These are phyloP conservation scores for Glaucopsyche alexis DNA, from an alignment of 2,888 invertebrate species.

Conservation along the genomic window DNA sequence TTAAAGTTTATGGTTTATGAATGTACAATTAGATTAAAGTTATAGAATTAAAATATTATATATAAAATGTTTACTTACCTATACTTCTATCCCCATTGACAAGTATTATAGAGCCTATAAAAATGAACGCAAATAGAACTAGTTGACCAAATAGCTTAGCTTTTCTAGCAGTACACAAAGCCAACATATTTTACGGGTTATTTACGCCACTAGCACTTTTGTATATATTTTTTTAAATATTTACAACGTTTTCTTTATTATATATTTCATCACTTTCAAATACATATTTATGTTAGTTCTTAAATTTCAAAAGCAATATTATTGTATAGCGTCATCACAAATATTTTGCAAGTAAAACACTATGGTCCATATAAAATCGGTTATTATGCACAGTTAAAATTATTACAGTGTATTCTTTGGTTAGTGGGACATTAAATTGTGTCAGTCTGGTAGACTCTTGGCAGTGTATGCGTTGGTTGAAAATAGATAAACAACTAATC, in stretches of 20 bases:
- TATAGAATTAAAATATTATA: neutral
- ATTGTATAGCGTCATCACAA: neutral
- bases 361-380: conserved; percentile 9
- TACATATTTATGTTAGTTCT: neutral
- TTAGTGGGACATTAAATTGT: conserved; percentile 46
- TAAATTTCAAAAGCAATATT: neutral
- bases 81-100: conserved; percentile 18
- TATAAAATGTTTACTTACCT: neutral
- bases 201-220: neutral
- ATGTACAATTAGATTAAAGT: neutral
- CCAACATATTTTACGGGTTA: neutral
- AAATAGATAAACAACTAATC: conserved; percentile 45
- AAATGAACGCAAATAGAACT: neutral
- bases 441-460: conserved; percentile 45
- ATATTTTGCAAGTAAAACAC: conserved; percentile 13
- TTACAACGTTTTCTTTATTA: neutral
- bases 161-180: neutral
- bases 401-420: conserved; percentile 41
- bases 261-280: neutral
- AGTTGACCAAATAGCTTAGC: neutral
- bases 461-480: conserved; percentile 42
- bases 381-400: conserved; percentile 22
- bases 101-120: neutral
- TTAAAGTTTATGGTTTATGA: too few relatives aligned
- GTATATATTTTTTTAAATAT: neutral